A percentile compares a stretch with the other conserved stretches of the same genome.
Evolutionary conservation across 2,888 invertebrate species (phyloP).

Genomic region (Allophyes oxyacanthae): DNA sequence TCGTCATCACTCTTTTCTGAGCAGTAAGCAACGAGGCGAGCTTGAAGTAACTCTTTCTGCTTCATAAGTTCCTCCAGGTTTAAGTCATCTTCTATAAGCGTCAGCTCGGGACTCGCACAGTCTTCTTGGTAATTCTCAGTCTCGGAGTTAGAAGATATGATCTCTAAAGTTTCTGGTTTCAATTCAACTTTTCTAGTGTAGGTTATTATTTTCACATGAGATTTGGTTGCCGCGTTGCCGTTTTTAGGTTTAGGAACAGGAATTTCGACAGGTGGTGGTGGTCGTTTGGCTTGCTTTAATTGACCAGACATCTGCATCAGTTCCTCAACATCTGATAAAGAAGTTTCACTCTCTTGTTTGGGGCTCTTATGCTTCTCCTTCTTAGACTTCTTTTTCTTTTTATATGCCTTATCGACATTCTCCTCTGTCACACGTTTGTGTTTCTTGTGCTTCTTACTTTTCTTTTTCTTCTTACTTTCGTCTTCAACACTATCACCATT

Average conservation of each 20-base stretch:
- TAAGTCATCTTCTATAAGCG: constrained; percentile 94
- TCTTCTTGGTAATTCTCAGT: constrained; percentile 90
- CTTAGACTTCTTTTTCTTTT: constrained; percentile 88
- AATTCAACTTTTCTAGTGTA: constrained; percentile 45
- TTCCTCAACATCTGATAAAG: constrained; percentile 79
- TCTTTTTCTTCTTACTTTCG: constrained; percentile 86
- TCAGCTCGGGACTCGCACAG: constrained; percentile 92
- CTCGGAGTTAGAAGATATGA: constrained; percentile 92
- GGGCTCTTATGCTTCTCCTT: constrained; percentile 89
- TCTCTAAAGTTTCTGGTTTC: constrained; percentile 84
- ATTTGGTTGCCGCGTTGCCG: constrained; percentile 62
- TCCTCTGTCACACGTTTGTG: constrained; percentile 90
- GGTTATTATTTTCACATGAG: constrained; percentile 16
- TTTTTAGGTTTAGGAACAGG: constrained; percentile 65
- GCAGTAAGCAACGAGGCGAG: constrained; percentile 93
- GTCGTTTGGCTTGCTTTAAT: constrained; percentile 45
- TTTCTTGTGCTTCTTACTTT: constrained; percentile 91
- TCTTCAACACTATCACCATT: constrained; percentile 69
- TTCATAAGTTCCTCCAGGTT: constrained; percentile 97
- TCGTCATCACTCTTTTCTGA: constrained; percentile 91
- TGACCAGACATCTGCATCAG: constrained; percentile 78
- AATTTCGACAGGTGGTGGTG: constrained; percentile 43
- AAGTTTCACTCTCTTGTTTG: constrained; percentile 79
- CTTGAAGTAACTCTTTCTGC: constrained; percentile 95
- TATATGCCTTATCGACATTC: constrained; percentile 82